A percentile compares a stretch with the other conserved stretches of the same genome.
Evolutionary conservation across 2,797 vertebrate genomes (phyloP).

Genomic region (Bovichtus diacanthus): DNA sequence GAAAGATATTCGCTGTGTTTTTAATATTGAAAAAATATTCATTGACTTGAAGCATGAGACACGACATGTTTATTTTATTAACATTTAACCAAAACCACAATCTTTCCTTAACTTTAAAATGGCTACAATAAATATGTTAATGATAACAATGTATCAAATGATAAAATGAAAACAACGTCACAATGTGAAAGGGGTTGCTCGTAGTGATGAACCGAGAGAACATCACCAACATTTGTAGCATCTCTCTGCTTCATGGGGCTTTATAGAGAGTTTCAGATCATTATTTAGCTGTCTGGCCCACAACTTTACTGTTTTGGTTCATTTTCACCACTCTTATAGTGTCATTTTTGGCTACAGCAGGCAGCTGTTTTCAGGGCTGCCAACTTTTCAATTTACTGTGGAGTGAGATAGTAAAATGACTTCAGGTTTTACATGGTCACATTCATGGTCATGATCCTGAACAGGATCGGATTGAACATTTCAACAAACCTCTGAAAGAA

Average conservation of each 20-base stretch:
- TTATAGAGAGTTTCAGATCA: not conserved
- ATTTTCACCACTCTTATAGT: not conserved
- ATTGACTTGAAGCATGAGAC: not conserved
- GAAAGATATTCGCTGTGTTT: not conserved
- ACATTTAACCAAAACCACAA: not conserved
- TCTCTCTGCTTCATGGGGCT: not conserved
- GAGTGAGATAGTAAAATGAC: not conserved
- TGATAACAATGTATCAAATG: not conserved
- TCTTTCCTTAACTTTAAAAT: not conserved
- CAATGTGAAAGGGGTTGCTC: not conserved
- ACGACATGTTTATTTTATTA: not conserved
- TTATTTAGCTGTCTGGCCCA: not conserved
- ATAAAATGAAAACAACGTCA: not conserved
- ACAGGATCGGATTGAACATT: not conserved
- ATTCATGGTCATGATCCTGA: not conserved
- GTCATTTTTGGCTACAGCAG: not conserved
- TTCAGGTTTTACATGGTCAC: not conserved
- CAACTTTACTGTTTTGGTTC: not conserved
- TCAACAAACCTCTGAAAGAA: not conserved
- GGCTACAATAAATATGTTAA: not conserved
- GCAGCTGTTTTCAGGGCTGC: not conserved
- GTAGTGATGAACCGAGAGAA: not conserved
- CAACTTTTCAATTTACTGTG: not conserved
- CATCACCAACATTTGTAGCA: not conserved
- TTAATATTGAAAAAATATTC: not conserved